Conservation (phyloP, 2,888 invertebrate species). For the Herminia tarsipennalis region DNA sequence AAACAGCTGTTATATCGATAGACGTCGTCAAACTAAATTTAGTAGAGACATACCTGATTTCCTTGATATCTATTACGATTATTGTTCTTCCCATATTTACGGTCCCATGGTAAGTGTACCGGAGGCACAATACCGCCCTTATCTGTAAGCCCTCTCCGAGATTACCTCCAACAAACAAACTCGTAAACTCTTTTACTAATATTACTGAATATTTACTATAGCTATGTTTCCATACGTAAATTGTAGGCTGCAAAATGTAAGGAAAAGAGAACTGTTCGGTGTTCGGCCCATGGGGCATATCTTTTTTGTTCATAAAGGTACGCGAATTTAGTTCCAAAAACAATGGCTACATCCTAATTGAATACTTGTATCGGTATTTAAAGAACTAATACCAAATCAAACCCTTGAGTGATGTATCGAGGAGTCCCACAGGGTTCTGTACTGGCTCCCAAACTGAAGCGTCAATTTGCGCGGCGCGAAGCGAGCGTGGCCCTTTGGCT, state of each 20-base stretch:
- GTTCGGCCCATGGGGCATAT: too few relatives aligned
- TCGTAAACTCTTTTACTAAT: constrained; percentile 11
- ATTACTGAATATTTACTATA: constrained; percentile 6
- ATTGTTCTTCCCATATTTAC: constrained; percentile 3
- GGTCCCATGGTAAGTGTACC: not conserved
- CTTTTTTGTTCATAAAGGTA: not conserved
- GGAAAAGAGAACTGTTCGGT: too few relatives aligned
- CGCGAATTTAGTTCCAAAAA: not conserved
- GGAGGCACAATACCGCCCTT: not conserved
- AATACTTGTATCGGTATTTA: constrained; percentile 12
- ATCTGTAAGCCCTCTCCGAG: not conserved
- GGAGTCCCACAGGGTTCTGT: constrained; percentile 22
- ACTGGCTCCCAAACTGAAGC: constrained; percentile 8
- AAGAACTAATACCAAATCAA: constrained; percentile 30
- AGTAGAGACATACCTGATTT: not conserved
- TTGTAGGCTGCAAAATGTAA: too few relatives aligned
- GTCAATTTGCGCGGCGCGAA: constrained; percentile 29
- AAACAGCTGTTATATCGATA: too few relatives aligned
- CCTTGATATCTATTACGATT: not conserved
- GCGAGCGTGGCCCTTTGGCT: constrained; percentile 27
- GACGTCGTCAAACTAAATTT: too few relatives aligned
- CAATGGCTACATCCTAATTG: constrained; percentile 5
- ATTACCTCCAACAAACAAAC: constrained; percentile 11
- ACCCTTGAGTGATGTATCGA: constrained; percentile 23
- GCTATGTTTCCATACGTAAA: not conserved